Base-by-base conservation (phyloP, 2,888 invertebrate genomes). In the Raillietiella orientalis region DNA sequence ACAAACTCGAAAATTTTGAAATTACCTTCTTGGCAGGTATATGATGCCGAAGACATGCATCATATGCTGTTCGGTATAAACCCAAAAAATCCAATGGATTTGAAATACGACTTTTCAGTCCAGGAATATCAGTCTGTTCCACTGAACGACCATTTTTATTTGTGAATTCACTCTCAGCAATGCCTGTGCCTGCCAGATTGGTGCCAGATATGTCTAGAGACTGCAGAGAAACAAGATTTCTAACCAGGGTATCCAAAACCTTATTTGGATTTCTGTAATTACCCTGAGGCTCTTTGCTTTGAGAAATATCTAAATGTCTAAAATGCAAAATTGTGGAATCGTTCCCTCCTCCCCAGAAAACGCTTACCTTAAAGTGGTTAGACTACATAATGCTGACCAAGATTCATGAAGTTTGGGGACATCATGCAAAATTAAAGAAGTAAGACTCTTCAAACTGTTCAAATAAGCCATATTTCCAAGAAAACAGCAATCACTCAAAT, bases 151-250 rank as follows among this genome's bases (percentile, higher is more conserved):
- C 10, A 6, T 22, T 22, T 11, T 12, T 11, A 8, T 12, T 8
- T 12, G 22, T 6, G 6, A 14, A 25, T 21, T 28, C 29, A 15
- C 25, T 28, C 29, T 30, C 33, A 24, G 32, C 34, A 14, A 35
- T 36, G 24, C 74, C 74, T 27, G 62, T 61, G 9, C 84, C 79
- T 21, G 84, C 79, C 33, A 93, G 52, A 53, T 93, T 87, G 11
- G 90, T 90, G 9, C 84, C 84, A 3, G 87, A 82, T 41, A 93
- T 79, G 48, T 93, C 90, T 36, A 93, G 50, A 14, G 72, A 72
- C 21, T 59, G 59, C 30, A 93, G 49, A 26, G 59, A 45, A 0
- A 70, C 67, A 37, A 93, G 52, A 40, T 53, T 61, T 26, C 56
- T 53, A 8, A 84, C 62, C 19, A 93, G 50, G 35, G 56, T 54